Conservation (phyloP, 2,888 invertebrate genomes). For the Idaea dimidiata region DNA sequence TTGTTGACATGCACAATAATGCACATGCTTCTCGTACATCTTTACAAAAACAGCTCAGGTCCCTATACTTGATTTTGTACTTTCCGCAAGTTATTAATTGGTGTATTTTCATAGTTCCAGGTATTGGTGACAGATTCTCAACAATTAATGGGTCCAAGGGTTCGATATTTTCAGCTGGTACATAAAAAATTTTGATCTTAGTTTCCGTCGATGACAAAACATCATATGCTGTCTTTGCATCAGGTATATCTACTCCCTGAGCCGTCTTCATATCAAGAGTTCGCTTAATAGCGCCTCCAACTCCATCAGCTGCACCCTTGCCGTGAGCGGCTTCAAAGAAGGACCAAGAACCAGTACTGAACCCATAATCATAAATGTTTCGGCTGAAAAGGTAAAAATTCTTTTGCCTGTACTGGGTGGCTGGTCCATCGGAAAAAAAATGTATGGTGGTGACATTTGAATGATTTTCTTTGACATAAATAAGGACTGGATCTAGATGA, state of each 20-base stretch:
- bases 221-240: constrained; percentile 18
- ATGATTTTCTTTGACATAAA: too few species aligned
- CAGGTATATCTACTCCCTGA: constrained; percentile 20
- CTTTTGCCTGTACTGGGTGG: too few species aligned
- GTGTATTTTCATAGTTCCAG: background rate
- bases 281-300: constrained; percentile 23
- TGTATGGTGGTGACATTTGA: too few species aligned
- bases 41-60: constrained; percentile 8
- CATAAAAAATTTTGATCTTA: constrained; percentile 10
- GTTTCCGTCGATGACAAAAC: constrained; percentile 6
- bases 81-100: too few species aligned
- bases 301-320: too few species aligned
- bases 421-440: too few species aligned
- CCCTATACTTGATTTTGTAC: constrained; percentile 2
- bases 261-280: constrained; percentile 17
- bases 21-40: constrained; percentile 5
- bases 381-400: too few species aligned
- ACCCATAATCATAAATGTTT: too few species aligned
- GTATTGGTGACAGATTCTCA: constrained; percentile 3
- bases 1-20: constrained; percentile 8
- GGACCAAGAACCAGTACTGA: too few species aligned
- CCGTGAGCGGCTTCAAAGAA: too few species aligned
- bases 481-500: too few species aligned
- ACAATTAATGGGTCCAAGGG: constrained; percentile 5
- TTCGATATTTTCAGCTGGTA: constrained; percentile 10